These are phyloP conservation scores for Argentina silus DNA, from an alignment of 2,797 vertebrate genomes.

Conservation along the genomic window DNA sequence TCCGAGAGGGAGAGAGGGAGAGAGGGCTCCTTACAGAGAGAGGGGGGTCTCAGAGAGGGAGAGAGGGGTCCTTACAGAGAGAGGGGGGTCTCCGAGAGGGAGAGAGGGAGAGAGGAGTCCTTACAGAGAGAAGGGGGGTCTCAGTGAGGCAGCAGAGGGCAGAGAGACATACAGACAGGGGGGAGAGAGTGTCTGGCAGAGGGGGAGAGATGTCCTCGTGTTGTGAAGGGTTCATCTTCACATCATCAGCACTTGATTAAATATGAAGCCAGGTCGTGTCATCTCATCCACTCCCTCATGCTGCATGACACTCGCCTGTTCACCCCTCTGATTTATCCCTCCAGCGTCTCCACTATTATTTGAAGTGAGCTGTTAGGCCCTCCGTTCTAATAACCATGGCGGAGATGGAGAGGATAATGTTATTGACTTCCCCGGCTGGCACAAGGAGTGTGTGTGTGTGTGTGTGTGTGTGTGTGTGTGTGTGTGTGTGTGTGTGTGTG, in stretches of 20 bases:
- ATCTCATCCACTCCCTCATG: background rate
- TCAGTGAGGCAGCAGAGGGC: no score
- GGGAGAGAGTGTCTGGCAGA: no score
- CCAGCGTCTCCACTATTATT: background rate
- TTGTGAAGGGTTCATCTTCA: slow-evolving; percentile 24
- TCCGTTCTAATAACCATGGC: slow-evolving; percentile 66
- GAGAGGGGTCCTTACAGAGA: no score
- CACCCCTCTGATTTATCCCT: slow-evolving; percentile 3
- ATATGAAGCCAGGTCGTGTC: slow-evolving; percentile 25
- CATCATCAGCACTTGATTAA: slow-evolving; percentile 31
- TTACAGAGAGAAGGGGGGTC: no score
- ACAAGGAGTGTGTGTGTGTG: slow-evolving; percentile 16
- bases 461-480: background rate
- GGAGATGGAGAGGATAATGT: slow-evolving; percentile 61
- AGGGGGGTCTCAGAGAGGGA: no score
- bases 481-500: background rate
- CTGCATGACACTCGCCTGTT: slow-evolving; percentile 26
- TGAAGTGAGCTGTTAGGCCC: slow-evolving; percentile 61
- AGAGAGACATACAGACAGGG: no score
- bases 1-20: no score
- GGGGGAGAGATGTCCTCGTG: background rate
- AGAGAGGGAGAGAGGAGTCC: no score
- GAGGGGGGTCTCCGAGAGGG: no score
- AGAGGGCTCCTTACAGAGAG: no score
- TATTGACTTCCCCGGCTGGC: slow-evolving; percentile 63